Base-by-base conservation (phyloP, 2,888 invertebrate genomes). In the Hydriomena furcata region DNA sequence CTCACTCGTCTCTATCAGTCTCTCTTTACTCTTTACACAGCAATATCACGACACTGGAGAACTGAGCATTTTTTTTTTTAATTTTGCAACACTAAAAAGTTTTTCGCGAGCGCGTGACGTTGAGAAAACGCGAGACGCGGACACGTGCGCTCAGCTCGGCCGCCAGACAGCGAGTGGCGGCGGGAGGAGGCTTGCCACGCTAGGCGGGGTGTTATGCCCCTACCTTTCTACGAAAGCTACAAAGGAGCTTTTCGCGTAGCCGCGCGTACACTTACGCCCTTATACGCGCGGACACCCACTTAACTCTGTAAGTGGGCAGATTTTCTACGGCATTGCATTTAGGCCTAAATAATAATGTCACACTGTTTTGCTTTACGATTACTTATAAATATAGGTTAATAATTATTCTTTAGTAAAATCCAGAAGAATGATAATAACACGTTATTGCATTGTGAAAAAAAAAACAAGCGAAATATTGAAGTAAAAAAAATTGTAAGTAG, bases 291-390 rank as follows among this genome's bases (percentile, higher is more conserved):
- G 44, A 66, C 49, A 54, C 71, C 68, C 80, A 82, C 79, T 85
- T 84, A 81, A 81, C 78, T 78, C 79, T 79, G 81, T 86, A 90
- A 90, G 88, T 89, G 88, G 88, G 77, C 87, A 88, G 88, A 89
- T 88, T 85, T 85, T 79, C 79, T 67, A 69, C 81, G 79, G 77
- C 78, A 80, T 79, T 80, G 79, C 79, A 80, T 83, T 87, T 86
- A 86, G 86, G 87, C 89, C 88, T 84, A 86, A 85, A 83, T 82
- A 82, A 82, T 82, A 82, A 74, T 66, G 71, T 73, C 13, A 30
- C 30, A 52, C 49, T 34, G 40, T 34, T 17, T 23, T 45, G 36
- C 44, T 23, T 38, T 34, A 48, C 32, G 49, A 38, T 34, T 32
- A 37, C 8, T 2, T n/a, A n/a, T n/a, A n/a, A n/a, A n/a, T n/a